Percentiles rank a stretch among this genome's conserved stretches.
phyloP scores from a whole-genome alignment of 1,140 invertebrate genomes.

The Colletes latitarsis region DNA sequence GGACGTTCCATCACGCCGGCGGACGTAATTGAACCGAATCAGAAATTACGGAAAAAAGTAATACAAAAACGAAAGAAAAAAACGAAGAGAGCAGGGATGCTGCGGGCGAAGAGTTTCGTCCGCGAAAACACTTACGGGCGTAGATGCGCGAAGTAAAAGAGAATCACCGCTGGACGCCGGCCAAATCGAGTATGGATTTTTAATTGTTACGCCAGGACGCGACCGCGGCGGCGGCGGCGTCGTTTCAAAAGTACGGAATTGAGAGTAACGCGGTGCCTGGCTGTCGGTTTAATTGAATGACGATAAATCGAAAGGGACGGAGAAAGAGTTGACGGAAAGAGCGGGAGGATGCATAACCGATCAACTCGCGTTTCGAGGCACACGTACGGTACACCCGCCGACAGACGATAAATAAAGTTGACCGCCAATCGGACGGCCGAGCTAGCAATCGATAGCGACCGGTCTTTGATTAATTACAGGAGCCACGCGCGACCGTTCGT shows the following conservation, averaged over 20 bases:
- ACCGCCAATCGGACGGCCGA: slow-evolving; percentile 40
- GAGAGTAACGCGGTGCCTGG: neutral
- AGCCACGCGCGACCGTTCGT: slow-evolving; percentile 16
- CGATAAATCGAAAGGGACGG: slow-evolving; percentile 32
- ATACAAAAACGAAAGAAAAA: too few relatives aligned
- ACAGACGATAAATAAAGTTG: slow-evolving; percentile 53
- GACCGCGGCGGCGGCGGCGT: slow-evolving; percentile 12
- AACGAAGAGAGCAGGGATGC: too few relatives aligned
- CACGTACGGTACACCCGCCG: slow-evolving; percentile 38
- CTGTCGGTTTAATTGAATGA: slow-evolving; percentile 47
- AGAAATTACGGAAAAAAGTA: neutral
- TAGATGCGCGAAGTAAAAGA: slow-evolving; percentile 41
- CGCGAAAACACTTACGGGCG: slow-evolving; percentile 22
- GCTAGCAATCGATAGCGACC: slow-evolving; percentile 54
- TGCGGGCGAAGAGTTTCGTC: neutral
- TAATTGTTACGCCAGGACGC: slow-evolving; percentile 54
- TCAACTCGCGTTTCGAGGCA: slow-evolving; percentile 29
- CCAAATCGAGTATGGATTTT: slow-evolving; percentile 66
- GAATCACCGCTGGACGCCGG: slow-evolving; percentile 50
- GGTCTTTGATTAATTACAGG: slow-evolving; percentile 53
- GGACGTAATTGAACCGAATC: neutral
- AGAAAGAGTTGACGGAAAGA: slow-evolving; percentile 3
- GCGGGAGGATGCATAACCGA: slow-evolving; percentile 1
- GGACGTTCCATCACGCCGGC: neutral
- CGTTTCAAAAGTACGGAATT: slow-evolving; percentile 30